These are phyloP conservation scores for Seriola rivoliana DNA, from an alignment of 2,113 vertebrate genomes.

Conservation along the genomic window DNA sequence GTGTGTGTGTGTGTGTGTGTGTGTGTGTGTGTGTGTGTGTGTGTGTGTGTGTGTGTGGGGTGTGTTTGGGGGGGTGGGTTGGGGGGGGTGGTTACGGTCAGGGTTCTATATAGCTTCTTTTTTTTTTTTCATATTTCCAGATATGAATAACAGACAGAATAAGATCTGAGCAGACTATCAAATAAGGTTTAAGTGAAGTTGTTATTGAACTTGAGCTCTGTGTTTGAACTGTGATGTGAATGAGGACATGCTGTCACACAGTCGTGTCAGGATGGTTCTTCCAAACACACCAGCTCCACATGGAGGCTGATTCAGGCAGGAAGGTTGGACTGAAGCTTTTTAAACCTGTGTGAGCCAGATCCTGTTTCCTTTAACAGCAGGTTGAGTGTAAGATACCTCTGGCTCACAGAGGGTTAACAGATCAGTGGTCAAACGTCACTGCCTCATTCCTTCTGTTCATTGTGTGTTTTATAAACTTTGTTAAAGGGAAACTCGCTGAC, in stretches of 20 bases:
- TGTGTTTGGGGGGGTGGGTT: slow-evolving; percentile 20
- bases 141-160: background rate
- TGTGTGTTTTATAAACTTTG: background rate
- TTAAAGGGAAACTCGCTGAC: slow-evolving; percentile 15
- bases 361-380: background rate
- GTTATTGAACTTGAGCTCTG: slow-evolving; percentile 9
- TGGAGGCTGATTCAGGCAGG: background rate
- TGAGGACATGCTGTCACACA: slow-evolving; percentile 8
- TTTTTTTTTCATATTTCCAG: background rate
- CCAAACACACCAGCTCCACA: background rate
- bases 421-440: background rate
- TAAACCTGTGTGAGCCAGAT: slow-evolving; percentile 1
- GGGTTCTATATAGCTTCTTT: slow-evolving; percentile 8
- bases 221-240: slow-evolving; percentile 56
- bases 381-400: background rate
- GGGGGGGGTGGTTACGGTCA: no score
- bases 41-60: slow-evolving; percentile 35
- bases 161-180: slow-evolving; percentile 4
- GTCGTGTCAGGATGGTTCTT: background rate
- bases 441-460: background rate
- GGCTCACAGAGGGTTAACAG: slow-evolving; percentile 7
- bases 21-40: slow-evolving; percentile 34
- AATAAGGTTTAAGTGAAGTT: slow-evolving; percentile 3
- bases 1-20: slow-evolving; percentile 37
- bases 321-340: background rate